Evolutionary conservation across 2,113 vertebrate genomes (phyloP).

Genomic region (Calonectris borealis): DNA sequence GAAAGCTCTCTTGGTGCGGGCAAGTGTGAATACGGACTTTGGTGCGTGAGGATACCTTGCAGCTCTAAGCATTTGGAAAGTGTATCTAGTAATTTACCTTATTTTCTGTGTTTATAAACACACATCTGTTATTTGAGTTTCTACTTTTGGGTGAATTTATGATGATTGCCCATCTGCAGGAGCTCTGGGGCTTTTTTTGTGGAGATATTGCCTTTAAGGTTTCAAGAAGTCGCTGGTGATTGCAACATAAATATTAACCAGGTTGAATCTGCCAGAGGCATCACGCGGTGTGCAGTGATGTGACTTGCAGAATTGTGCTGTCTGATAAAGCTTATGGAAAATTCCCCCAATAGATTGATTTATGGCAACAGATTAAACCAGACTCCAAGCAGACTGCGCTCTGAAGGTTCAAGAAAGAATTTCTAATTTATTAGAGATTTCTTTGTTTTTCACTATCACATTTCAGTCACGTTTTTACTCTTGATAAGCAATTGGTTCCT

Average conservation of each 20-base stretch:
- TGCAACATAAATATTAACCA: slow-evolving; percentile 55
- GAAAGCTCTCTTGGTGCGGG: neutral
- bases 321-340: slow-evolving; percentile 60
- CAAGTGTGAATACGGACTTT: neutral
- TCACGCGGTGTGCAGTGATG: slow-evolving; percentile 26
- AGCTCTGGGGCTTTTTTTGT: slow-evolving; percentile 23
- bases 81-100: neutral
- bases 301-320: slow-evolving; percentile 63
- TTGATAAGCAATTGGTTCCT: slow-evolving; percentile 48
- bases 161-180: neutral
- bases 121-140: slow-evolving; percentile 28
- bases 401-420: slow-evolving; percentile 16
- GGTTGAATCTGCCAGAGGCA: slow-evolving; percentile 24
- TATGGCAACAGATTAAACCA: slow-evolving; percentile 58
- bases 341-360: slow-evolving; percentile 68
- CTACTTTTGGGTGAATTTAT: slow-evolving; percentile 12
- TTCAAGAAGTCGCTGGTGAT: slow-evolving; percentile 62
- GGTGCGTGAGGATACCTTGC: neutral
- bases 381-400: slow-evolving; percentile 65
- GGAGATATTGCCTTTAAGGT: slow-evolving; percentile 17
- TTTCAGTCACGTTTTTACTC: slow-evolving; percentile 63
- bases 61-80: slow-evolving; percentile 26
- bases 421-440: slow-evolving; percentile 65
- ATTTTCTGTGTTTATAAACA: slow-evolving; percentile 43
- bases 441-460: slow-evolving; percentile 53